A percentile compares a stretch with the other conserved stretches of the same genome.
These are phyloP conservation scores for Neodon shergylaensis DNA, from an alignment of 2,113 vertebrate species.

Conservation along the genomic window DNA sequence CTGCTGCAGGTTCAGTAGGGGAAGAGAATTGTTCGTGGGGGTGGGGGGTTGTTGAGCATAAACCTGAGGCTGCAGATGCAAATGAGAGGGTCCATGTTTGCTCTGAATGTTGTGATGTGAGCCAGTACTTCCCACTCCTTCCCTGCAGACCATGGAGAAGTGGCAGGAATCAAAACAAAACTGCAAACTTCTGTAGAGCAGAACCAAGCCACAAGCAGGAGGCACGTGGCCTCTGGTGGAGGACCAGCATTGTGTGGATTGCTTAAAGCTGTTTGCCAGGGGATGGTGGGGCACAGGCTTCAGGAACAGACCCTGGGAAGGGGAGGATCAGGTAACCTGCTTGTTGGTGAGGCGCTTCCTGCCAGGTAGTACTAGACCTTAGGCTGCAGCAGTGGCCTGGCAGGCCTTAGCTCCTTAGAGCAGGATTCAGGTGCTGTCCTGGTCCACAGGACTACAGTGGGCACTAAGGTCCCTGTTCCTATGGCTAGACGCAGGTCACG, in stretches of 20 bases:
- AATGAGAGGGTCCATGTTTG: conserved; percentile 23
- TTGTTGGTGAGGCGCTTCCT: background rate
- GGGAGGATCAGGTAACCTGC: background rate
- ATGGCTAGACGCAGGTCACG: too few species aligned
- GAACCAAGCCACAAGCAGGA: background rate
- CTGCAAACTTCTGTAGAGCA: background rate
- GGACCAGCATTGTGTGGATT: rapidly evolving
- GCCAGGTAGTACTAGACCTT: background rate
- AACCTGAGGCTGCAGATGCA: background rate
- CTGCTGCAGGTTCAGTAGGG: background rate
- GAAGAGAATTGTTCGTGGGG: too few species aligned
- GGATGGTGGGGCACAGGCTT: rapidly evolving
- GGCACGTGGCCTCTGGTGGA: rapidly evolving
- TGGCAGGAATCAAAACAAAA: background rate
- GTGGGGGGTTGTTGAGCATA: background rate
- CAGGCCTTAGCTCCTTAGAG: background rate
- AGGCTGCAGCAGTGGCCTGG: background rate
- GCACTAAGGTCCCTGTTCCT: background rate
- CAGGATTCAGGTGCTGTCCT: background rate
- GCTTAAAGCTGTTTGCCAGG: rapidly evolving
- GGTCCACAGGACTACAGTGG: background rate
- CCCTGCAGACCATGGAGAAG: background rate
- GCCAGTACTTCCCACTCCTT: background rate
- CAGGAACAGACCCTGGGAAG: background rate
- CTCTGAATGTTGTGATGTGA: background rate